Evolutionary conservation across 35 echinoderm and acorn worm species (phyloP), one percentile per base, ranked within the genome.

Genomic region (Heliocidaris tuberculata): DNA sequence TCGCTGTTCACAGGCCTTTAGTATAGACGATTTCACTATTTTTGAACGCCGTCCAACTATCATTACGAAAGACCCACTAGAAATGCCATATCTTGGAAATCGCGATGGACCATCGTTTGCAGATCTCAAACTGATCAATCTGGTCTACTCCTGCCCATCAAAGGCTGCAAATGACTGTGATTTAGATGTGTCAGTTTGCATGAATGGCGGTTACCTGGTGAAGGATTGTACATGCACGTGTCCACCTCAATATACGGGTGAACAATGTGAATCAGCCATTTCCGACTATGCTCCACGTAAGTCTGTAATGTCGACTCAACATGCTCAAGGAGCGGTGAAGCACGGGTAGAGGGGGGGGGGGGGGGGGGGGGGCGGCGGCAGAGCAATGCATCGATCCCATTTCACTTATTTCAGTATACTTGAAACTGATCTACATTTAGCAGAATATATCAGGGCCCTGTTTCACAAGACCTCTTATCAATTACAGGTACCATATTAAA

Each of bases 21-120:
- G 21, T 78, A 78, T 6, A 27, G 65, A 78, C 17, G 35, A 42
- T 42, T 42, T 42, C 35, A 42, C 35, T 42, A 42, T 3, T 42
- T 42, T 42, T 0, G 35, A 42, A 42, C 35, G 35, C 35, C 35
- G 35, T 42, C 56, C 95, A 60, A 95, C 95, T 7, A 93, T 95
- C 10, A 70, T 93, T 7, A 93, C 95, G 5, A 93, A 7, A 27
- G 90, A 95, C 24, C 95, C 95, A 13, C 30, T 95, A 60, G 88
- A 95, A n/a, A 92, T 93, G 95, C 31, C 90, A 50, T 78, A 95
- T 27, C 12, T 95, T 21, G 95, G 95, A 12, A 61, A 31, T 16
- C 32, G 47, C 2, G 60, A 11, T 48, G 59, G 6, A 2, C 95
- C 90, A 9, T 71, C 48, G 32, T 93, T 93, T 32, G 71, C 19